A percentile compares a stretch with the other conserved stretches of the same genome.
phyloP scores from a whole-genome alignment of 2,113 vertebrate genomes.

The Collichthys lucidus region DNA sequence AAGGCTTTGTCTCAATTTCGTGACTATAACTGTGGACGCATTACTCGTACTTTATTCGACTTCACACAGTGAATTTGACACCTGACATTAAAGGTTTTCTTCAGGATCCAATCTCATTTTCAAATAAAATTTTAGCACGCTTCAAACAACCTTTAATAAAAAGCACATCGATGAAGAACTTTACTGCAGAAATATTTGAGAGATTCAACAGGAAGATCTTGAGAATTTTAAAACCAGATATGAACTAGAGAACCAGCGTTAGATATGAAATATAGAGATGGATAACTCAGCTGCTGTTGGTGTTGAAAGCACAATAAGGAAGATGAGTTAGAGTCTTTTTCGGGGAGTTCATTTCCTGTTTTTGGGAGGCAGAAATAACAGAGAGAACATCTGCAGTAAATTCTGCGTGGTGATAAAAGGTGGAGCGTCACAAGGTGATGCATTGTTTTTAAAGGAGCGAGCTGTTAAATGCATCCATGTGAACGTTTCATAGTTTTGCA shows the following conservation, averaged over 20 bases:
- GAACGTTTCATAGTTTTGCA: neutral
- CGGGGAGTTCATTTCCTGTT: conserved; percentile 24
- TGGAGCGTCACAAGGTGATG: neutral
- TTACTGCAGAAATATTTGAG: neutral
- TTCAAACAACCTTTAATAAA: too few relatives aligned
- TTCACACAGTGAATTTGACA: neutral
- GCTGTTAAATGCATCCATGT: neutral
- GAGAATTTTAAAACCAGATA: neutral
- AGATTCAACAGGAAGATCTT: neutral
- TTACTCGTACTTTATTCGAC: too few relatives aligned
- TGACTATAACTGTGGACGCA: too few relatives aligned
- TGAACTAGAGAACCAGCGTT: neutral
- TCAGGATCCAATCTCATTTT: too few relatives aligned
- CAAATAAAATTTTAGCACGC: too few relatives aligned
- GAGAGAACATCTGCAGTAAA: conserved; percentile 12
- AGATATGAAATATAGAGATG: neutral
- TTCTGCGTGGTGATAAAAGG: neutral
- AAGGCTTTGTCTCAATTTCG: too few relatives aligned
- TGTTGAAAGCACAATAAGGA: conserved; percentile 19
- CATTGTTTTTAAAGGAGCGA: too few relatives aligned
- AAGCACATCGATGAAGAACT: too few relatives aligned
- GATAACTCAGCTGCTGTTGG: neutral
- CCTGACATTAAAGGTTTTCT: neutral
- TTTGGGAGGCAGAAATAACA: conserved; percentile 18
- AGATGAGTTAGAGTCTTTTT: neutral